Evolutionary conservation across 2,113 vertebrate genomes (phyloP).

Genomic region (Crotalus tigris): DNA sequence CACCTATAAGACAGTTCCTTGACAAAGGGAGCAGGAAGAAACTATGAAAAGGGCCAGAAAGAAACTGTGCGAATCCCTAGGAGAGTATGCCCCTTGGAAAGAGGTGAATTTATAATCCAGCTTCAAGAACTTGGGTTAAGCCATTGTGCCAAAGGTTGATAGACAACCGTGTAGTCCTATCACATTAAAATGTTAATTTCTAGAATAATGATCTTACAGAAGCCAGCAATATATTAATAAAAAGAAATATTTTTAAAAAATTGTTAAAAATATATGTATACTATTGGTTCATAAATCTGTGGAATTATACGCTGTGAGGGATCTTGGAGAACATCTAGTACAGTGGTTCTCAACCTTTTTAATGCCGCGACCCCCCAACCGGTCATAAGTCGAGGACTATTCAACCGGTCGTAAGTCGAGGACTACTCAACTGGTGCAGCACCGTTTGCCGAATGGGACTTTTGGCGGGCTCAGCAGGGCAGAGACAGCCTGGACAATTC

Average conservation of each 20-base stretch:
- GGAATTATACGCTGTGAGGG: background rate
- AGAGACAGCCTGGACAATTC: no score
- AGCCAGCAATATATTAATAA: background rate
- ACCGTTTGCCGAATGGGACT: no score
- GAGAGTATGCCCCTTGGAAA: background rate
- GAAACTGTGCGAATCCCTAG: background rate
- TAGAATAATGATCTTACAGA: background rate
- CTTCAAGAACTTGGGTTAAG: background rate
- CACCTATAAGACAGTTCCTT: no score
- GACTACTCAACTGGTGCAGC: no score
- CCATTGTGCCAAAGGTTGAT: background rate
- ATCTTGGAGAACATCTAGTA: background rate
- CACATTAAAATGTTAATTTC: background rate
- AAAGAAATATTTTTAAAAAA: background rate
- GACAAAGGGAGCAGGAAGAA: background rate
- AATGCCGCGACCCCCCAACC: no score
- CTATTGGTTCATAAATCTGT: background rate
- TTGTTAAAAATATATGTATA: background rate
- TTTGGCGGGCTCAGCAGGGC: no score
- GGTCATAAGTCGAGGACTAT: no score
- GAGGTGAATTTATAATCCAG: background rate
- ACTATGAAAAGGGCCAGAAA: background rate
- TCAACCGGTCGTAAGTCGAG: no score
- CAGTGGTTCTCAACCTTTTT: no score
- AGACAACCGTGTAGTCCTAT: background rate